Evolutionary conservation across 2,113 vertebrate genomes (phyloP), one percentile per base, ranked within the genome.

Genomic region (Equus quagga): DNA sequence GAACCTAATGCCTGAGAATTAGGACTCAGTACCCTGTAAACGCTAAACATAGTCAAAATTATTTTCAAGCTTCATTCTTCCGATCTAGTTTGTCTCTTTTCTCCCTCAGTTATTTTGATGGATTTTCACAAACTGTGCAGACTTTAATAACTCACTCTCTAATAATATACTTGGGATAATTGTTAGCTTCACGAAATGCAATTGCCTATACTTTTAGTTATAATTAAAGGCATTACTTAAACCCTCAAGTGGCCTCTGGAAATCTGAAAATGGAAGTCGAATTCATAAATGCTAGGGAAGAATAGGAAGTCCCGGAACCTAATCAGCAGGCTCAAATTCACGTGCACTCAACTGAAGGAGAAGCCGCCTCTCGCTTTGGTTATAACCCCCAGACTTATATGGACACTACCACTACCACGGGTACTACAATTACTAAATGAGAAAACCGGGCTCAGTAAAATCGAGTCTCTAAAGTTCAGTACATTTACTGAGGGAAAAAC

Each of bases 161-260:
- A 99, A 99, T 99, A 98, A 98, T 93, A 98, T 1, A 94, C 93
- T 98, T 33, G 41, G 97, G 98, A 93, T 98, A 99, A 99, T 99
- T 98, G 98, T 73, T 98, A 98, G 98, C 97, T 98, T 98, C 97
- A 84, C 96, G 96, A 97, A 98, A 98, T 94, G 95, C 70, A 80
- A 96, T 97, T 97, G 97, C 97, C 97, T 98, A 86, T 98, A 96
- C 96, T 99, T 98, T 97, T 97, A 94, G 96, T 97, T 98, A 96
- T 98, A 99, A 99, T 99, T 98, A 99, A 98, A 99, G 98, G 97
- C 98, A 98, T 98, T 85, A 70, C 94, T 98, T 98, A 98, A 98
- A 98, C 90, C 98, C 97, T 97, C 95, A 98, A 98, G 84, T 81
- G 79, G 97, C 67, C 94, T 98, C 96, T 98, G 96, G 96, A 98